Base-by-base conservation (phyloP, 37 sponge, comb jelly and placozoan species). In the Petrosia ficiformis region DNA sequence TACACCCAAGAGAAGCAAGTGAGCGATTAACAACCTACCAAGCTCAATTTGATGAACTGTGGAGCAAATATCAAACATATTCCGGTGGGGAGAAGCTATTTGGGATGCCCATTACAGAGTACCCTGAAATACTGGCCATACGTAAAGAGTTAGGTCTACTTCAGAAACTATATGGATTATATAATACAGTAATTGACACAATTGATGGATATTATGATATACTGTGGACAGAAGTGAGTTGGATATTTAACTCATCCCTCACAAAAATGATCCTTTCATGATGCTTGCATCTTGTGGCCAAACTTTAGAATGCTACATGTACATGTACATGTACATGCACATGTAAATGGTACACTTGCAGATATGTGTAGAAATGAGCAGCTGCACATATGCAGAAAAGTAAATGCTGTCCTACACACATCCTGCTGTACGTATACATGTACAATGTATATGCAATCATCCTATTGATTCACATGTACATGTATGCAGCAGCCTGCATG, bases 111-210 rank as follows among this genome's bases (percentile, higher is more conserved):
- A 84, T 95, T 30, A 92, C 93, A 41, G 93, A 94, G 30, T 97
- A 90, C 70, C 93, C 99, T 14, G 82, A 79, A 22, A 76, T 97
- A 26, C 77, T 80, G 76, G 65, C 76, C 14, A 77, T 81, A 0
- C 75, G 82, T 39, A 94, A 77, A 74, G 95, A 97, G 67, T 82
- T 97, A 36, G 85, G 84, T 22, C 84, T 97, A 14, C 82, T 92
- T 31, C 99, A 97, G 89, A 97, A 97, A 77, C 91, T 97, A 35
- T 97, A 97, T 65, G 79, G 85, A 0, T 84, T 97, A 48, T 97
- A 92, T 63, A 95, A 90, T 76, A 82, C 79, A 26, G 99, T 97
- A 34, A 92, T 80, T 63, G 86, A 84, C 52, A 87, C 88, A 24
- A 70, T 97, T 30, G 88, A 95, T 57, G 82, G 95, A 42, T 97